phyloP scores from a whole-genome alignment of 30 jellyfish, hydroid and myxozoan genomes.

The Nemopilema nomurai region DNA sequence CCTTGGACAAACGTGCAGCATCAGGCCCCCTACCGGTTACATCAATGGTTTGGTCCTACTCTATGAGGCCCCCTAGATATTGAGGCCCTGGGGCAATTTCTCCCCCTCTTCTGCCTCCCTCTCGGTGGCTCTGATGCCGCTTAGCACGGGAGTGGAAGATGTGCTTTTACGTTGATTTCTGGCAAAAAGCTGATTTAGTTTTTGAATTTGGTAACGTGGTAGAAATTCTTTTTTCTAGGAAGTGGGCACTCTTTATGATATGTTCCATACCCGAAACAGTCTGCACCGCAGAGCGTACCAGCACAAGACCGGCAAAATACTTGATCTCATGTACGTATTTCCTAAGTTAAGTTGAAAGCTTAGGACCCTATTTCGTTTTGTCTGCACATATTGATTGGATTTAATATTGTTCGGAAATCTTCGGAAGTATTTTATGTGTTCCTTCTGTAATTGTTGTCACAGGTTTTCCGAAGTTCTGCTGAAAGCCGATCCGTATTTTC shows the following conservation, averaged over 20 bases:
- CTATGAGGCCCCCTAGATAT: no score
- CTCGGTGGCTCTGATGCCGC: no score
- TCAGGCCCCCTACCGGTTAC: no score
- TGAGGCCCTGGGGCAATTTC: no score
- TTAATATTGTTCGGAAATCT: no score
- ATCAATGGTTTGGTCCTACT: no score
- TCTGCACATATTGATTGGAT: no score
- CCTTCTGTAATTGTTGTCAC: not conserved
- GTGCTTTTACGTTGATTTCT: not conserved
- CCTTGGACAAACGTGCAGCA: no score
- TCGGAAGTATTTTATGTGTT: not conserved
- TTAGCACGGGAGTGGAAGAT: no score
- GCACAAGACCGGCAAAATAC: slow-evolving; percentile 76
- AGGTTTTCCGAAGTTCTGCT: slow-evolving; percentile 69
- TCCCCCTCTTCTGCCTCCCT: no score
- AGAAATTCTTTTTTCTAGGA: slow-evolving; percentile 47
- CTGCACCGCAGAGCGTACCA: slow-evolving; percentile 87
- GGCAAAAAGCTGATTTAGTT: not conserved
- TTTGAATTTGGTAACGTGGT: no score
- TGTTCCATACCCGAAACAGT: slow-evolving; percentile 82
- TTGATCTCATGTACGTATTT: slow-evolving; percentile 70
- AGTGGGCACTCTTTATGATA: slow-evolving; percentile 78
- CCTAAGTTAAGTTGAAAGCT: not conserved
- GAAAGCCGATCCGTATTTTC: slow-evolving; percentile 50
- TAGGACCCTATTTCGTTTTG: no score